These are phyloP conservation scores for Telmatochromis brachygnathus DNA, from an alignment of 2,113 vertebrate genomes.

Conservation along the genomic window DNA sequence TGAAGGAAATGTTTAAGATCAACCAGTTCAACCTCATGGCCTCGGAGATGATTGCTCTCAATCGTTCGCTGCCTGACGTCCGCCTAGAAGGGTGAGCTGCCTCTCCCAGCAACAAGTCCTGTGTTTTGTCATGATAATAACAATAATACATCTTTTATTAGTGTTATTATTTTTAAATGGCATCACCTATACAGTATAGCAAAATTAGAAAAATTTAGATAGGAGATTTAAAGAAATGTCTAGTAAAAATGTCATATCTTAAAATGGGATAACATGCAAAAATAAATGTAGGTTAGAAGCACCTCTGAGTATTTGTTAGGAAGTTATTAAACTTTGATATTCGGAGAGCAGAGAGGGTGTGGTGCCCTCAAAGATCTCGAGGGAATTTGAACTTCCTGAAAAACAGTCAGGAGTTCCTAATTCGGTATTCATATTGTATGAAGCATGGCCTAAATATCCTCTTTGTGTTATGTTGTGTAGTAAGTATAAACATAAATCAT, in stretches of 20 bases:
- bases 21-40: conserved; percentile 99
- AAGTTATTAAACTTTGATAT: neutral
- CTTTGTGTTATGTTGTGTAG: neutral
- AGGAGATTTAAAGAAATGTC: neutral
- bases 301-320: neutral
- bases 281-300: neutral
- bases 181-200: neutral
- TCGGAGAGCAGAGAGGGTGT: neutral
- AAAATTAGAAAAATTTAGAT: neutral
- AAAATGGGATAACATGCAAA: neutral
- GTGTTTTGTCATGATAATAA: neutral
- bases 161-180: neutral
- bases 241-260: neutral
- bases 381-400: neutral
- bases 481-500: neutral
- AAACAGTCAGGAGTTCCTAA: neutral
- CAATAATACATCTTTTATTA: neutral
- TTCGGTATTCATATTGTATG: neutral
- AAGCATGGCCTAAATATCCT: neutral
- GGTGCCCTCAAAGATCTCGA: neutral
- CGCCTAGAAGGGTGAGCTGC: conserved; percentile 92
- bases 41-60: conserved; percentile 96
- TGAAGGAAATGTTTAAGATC: conserved; percentile 99
- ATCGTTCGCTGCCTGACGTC: conserved; percentile 93
- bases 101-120: neutral